A percentile compares a stretch with the other conserved stretches of the same genome.
Evolutionary conservation across 2,113 vertebrate species (phyloP).

Genomic region (Spea bombifrons): DNA sequence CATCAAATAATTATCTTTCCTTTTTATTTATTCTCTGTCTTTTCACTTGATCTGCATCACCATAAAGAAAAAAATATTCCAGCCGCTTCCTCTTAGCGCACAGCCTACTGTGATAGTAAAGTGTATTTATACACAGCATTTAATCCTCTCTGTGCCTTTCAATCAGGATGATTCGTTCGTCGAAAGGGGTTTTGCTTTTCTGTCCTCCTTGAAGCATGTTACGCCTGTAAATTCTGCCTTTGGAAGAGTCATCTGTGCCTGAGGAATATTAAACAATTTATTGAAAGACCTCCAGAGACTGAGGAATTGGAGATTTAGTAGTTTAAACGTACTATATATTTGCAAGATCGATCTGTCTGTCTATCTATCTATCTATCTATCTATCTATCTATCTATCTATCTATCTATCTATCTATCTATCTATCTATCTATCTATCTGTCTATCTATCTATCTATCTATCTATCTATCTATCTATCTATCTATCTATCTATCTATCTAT

Average conservation of each 20-base stretch:
- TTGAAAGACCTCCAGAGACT: slow-evolving; percentile 4
- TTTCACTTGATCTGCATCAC: slow-evolving; percentile 73
- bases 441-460: no score
- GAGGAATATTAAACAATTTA: slow-evolving; percentile 43
- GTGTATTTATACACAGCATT: slow-evolving; percentile 66
- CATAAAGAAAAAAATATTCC: slow-evolving; percentile 70
- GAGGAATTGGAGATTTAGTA: no score
- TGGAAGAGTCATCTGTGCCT: slow-evolving; percentile 36
- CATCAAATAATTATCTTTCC: slow-evolving; percentile 75
- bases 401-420: background rate
- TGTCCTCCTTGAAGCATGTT: slow-evolving; percentile 48
- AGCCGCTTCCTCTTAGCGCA: slow-evolving; percentile 58
- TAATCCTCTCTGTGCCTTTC: slow-evolving; percentile 54
- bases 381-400: background rate
- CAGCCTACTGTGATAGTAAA: slow-evolving; percentile 64
- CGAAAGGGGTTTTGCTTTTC: slow-evolving; percentile 17
- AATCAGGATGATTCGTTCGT: slow-evolving; percentile 37
- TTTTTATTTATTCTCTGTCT: slow-evolving; percentile 72
- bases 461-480: background rate
- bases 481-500: background rate
- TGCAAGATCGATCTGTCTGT: no score
- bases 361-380: no score
- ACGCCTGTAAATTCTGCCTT: slow-evolving; percentile 38
- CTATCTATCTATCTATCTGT: background rate
- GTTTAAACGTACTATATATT: no score